Base-by-base conservation (phyloP, 2,888 invertebrate genomes). In the Troilus luridus region DNA sequence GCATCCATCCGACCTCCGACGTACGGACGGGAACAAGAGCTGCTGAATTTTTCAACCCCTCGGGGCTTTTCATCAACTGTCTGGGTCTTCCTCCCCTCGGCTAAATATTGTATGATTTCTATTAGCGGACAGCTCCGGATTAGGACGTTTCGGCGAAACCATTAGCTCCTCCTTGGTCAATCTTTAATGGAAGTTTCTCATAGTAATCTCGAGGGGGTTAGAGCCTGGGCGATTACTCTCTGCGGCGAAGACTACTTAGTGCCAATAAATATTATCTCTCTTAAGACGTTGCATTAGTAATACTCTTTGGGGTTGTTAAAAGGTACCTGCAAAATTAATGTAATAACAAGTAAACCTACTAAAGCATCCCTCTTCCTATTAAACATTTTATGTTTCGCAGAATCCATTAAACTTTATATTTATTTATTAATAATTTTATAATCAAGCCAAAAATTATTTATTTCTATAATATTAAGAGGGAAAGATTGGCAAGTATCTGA, bases 101-200 rank as follows among this genome's bases (percentile, higher is more conserved):
- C 41, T 89, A 89, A 89, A 89, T 89, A 64, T 64, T 89, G 60
- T 89, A 89, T 89, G 67, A 89, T 89, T 64, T 64, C 64, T 64
- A 54, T 89, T 64, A 27, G 62, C 56, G 85, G 58, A 11, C 85
- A 56, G 54, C 27, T 58, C 41, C 41, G 85, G 85, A 85, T 85
- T 85, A 85, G 85, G 85, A 85, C 10, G n/a, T 85, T 77, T 77
- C 72, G 27, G 72, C 27, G 72, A 77, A 77, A 77, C 72, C 72
- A 77, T 77, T 77, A 77, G 17, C 0, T 14, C 72, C 17, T 2
- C 72, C 27, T 8, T 41, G 72, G 41, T 77, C 72, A 77, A 77
- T 77, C 27, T 41, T 77, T 77, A 77, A 77, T 77, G 72, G 17
- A 41, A 19, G 17, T 41, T 1, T 41, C 41, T 6, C 27, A 14